These are phyloP conservation scores for Chelonia mydas DNA, from an alignment of 2,797 vertebrate genomes.

Conservation along the genomic window DNA sequence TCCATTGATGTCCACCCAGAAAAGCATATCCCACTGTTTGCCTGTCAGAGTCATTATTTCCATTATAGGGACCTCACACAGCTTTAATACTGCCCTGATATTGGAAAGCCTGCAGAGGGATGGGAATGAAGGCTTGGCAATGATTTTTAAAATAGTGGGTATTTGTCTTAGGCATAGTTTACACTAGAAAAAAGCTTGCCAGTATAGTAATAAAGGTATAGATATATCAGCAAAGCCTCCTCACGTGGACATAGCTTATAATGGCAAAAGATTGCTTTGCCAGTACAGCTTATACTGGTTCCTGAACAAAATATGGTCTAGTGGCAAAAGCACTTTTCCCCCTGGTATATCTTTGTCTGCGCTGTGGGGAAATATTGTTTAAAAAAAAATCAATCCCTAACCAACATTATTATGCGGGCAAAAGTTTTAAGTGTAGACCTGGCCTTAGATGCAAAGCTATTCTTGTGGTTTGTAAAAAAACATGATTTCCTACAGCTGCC, in stretches of 20 bases:
- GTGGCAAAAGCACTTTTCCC: neutral
- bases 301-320: neutral
- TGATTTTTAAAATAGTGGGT: neutral
- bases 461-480: neutral
- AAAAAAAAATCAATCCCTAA: neutral
- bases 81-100: rapidly evolving
- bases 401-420: neutral
- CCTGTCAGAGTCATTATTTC: neutral
- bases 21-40: neutral
- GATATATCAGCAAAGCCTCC: neutral
- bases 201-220: neutral
- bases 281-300: rapidly evolving
- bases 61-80: neutral
- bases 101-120: neutral
- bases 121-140: neutral
- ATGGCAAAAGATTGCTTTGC: neutral
- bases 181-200: neutral
- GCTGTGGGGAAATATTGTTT: neutral
- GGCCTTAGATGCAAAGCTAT: neutral
- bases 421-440: neutral
- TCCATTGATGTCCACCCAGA: neutral
- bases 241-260: rapidly evolving
- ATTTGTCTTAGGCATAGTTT: neutral
- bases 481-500: neutral
- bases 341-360: neutral